Evolutionary conservation across 2,888 invertebrate species (phyloP).

Genomic region (Rotaria sp.): DNA sequence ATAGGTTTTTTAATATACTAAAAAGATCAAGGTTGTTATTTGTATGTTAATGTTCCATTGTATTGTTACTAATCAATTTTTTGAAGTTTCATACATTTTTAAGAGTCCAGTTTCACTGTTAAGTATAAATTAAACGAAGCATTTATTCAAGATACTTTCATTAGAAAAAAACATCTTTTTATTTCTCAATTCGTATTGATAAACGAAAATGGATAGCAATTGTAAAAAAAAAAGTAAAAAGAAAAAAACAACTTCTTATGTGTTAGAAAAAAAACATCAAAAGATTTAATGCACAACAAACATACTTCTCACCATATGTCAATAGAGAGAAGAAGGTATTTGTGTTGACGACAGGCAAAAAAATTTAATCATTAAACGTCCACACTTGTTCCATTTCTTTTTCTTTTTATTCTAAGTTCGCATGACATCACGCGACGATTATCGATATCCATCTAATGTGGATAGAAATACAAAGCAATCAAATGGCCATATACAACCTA

Average conservation of each 20-base stretch:
- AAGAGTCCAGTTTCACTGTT: too few species aligned
- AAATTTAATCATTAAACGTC: background rate
- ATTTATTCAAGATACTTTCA: too few species aligned
- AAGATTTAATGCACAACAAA: background rate
- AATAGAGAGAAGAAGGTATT: background rate
- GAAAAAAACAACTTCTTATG: background rate
- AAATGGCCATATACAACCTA: background rate
- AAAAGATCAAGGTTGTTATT: too few species aligned
- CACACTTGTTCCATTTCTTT: slow-evolving; percentile 10
- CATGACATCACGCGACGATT: background rate
- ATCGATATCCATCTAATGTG: background rate
- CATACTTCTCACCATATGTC: background rate
- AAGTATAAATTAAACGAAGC: too few species aligned
- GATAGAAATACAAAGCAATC: background rate
- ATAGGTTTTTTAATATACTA: too few species aligned
- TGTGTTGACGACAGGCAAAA: background rate
- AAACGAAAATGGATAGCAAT: background rate
- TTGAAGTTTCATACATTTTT: too few species aligned
- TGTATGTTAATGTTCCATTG: too few species aligned
- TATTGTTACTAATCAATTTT: too few species aligned
- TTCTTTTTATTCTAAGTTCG: background rate
- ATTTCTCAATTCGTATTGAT: background rate
- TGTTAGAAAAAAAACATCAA: background rate
- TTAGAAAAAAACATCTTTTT: background rate
- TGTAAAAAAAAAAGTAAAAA: background rate